phyloP scores from a whole-genome alignment of 1,140 invertebrate species.

The Mactra quadrangularis region DNA sequence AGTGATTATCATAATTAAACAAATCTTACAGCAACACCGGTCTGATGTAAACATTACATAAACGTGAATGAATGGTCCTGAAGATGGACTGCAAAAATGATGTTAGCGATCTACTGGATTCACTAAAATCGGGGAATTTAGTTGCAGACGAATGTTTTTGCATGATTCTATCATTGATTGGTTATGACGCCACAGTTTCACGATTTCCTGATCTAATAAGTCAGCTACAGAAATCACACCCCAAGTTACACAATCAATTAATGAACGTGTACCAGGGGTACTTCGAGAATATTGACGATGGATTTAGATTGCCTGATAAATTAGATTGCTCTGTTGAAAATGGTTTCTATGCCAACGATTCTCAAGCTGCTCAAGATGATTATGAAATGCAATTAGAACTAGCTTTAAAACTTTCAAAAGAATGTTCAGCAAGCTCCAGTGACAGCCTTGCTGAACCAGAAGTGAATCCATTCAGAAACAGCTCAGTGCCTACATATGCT shows the following conservation, averaged over 20 bases:
- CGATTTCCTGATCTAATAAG: slow-evolving; percentile 47
- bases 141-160: slow-evolving; percentile 66
- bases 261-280: slow-evolving; percentile 47
- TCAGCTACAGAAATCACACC: not conserved
- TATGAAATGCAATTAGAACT: slow-evolving; percentile 64
- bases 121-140: slow-evolving; percentile 24
- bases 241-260: slow-evolving; percentile 50
- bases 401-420: slow-evolving; percentile 48
- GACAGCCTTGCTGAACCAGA: too few relatives aligned
- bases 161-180: slow-evolving; percentile 60
- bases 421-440: not conserved
- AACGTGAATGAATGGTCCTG: not conserved
- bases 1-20: not conserved
- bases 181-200: slow-evolving; percentile 45
- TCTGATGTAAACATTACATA: slow-evolving; percentile 12
- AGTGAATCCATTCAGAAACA: too few relatives aligned
- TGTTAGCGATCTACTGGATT: not conserved
- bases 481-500: too few relatives aligned
- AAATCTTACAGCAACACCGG: not conserved
- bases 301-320: slow-evolving; percentile 33
- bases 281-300: slow-evolving; percentile 19
- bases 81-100: not conserved
- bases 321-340: slow-evolving; percentile 64
- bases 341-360: slow-evolving; percentile 62
- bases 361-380: slow-evolving; percentile 1